A percentile compares a stretch with the other conserved stretches of the same genome.
These are phyloP conservation scores for Umimayanthus kanabou DNA, from an alignment of 92 coral and sea anemone genomes.

Conservation along the genomic window DNA sequence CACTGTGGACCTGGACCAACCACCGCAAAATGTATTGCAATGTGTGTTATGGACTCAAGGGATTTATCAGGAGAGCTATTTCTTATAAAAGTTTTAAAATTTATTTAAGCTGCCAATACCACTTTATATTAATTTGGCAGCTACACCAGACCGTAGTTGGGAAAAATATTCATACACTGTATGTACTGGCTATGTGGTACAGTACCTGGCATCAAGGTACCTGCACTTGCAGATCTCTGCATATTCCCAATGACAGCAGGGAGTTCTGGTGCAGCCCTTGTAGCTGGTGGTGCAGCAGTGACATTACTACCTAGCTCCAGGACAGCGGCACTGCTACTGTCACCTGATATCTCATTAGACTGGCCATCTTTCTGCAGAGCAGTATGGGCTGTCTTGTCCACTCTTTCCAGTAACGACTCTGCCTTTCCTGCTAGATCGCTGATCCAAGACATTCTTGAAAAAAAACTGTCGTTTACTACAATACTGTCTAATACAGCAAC, in stretches of 20 bases:
- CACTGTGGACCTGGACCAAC: no score
- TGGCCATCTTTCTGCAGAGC: constrained; percentile 75
- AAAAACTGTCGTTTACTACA: not conserved
- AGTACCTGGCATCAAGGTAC: constrained; percentile 40
- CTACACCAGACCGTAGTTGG: no score
- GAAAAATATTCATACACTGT: no score
- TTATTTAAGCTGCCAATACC: no score
- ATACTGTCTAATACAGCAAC: not conserved
- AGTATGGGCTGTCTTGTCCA: constrained; percentile 86
- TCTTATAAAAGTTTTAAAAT: no score
- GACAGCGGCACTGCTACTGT: constrained; percentile 4
- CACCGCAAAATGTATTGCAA: no score
- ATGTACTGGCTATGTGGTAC: not conserved
- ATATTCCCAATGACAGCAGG: constrained; percentile 18
- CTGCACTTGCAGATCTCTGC: constrained; percentile 50
- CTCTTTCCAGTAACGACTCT: constrained; percentile 89
- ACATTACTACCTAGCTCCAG: not conserved
- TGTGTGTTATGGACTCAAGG: no score
- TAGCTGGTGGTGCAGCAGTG: not conserved
- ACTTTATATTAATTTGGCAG: no score
- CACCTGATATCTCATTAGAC: constrained; percentile 23
- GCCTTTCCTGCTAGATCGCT: constrained; percentile 94
- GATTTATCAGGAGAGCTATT: no score
- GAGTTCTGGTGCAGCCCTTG: constrained; percentile 29
- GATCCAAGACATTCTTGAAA: constrained; percentile 85